Percentiles rank a stretch among this genome's conserved stretches.
Evolutionary conservation across 2,113 vertebrate genomes (phyloP).

Genomic region (Perca flavescens): DNA sequence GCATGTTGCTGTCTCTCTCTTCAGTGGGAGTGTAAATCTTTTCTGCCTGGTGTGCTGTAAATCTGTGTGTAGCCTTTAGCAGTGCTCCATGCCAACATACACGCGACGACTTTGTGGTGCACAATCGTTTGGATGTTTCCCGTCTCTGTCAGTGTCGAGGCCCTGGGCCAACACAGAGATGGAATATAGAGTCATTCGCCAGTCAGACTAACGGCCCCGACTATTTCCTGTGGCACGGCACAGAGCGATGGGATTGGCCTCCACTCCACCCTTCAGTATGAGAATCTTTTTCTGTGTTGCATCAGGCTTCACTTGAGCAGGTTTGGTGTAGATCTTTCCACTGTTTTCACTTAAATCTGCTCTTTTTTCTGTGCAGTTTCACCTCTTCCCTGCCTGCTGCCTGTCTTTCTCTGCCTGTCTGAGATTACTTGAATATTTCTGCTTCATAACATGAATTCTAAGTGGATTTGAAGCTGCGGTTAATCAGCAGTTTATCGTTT

Average conservation of each 20-base stretch:
- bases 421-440: conserved; percentile 41
- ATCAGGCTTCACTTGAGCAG: conserved; percentile 39
- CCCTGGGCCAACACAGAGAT: conserved; percentile 43
- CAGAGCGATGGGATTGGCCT: conserved; percentile 46
- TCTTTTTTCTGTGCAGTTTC: conserved; percentile 22
- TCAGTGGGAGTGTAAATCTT: conserved; percentile 73
- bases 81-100: conserved; percentile 44
- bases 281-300: conserved; percentile 49
- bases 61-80: conserved; percentile 61
- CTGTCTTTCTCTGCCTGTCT: conserved; percentile 40
- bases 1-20: conserved; percentile 61
- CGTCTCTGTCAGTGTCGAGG: conserved; percentile 45
- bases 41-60: conserved; percentile 68
- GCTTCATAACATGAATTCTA: conserved; percentile 34
- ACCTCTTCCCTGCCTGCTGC: conserved; percentile 32
- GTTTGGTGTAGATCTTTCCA: conserved; percentile 34
- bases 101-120: conserved; percentile 27
- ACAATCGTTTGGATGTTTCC: conserved; percentile 62
- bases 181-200: conserved; percentile 54
- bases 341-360: conserved; percentile 61
- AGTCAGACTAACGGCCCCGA: conserved; percentile 47
- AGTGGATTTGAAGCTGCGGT: conserved; percentile 60
- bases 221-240: conserved; percentile 65
- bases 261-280: conserved; percentile 8
- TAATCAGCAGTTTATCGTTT: conserved; percentile 61